Conservation (phyloP, 2,888 invertebrate species). For the Meghimatium bilineatum region DNA sequence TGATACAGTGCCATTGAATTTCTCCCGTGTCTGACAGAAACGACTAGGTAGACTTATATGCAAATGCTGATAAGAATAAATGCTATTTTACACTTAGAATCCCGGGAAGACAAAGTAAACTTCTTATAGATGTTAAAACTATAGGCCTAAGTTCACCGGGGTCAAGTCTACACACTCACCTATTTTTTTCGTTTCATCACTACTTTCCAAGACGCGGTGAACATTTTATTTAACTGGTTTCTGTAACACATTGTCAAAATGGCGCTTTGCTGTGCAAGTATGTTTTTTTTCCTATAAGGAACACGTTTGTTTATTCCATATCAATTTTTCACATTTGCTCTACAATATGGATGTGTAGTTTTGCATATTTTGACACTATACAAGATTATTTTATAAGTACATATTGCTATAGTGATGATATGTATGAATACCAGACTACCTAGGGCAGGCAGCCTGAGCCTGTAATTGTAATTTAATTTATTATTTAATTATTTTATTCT, state of each 20-base stretch:
- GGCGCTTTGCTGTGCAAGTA: conserved; percentile 72
- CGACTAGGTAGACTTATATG: not conserved
- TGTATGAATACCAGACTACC: too few relatives aligned
- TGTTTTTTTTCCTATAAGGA: conserved; percentile 13
- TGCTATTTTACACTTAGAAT: not conserved
- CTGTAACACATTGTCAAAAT: conserved; percentile 66
- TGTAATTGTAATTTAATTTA: too few relatives aligned
- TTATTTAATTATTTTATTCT: too few relatives aligned
- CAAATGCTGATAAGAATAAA: not conserved
- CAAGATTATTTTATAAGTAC: too few relatives aligned
- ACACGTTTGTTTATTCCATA: not conserved
- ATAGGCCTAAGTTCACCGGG: too few relatives aligned
- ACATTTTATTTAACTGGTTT: not conserved
- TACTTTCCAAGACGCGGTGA: not conserved
- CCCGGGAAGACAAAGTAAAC: not conserved
- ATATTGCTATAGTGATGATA: too few relatives aligned
- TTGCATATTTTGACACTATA: too few relatives aligned
- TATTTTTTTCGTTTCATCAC: not conserved
- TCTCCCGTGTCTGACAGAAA: not conserved
- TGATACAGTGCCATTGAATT: too few relatives aligned
- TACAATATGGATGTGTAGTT: too few relatives aligned
- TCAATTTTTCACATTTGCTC: too few relatives aligned
- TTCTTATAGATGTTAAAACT: not conserved
- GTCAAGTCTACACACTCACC: not conserved
- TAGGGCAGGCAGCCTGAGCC: too few relatives aligned